Evolutionary conservation across 2,797 vertebrate species (phyloP).

Genomic region (Phataginus tetradactyla): DNA sequence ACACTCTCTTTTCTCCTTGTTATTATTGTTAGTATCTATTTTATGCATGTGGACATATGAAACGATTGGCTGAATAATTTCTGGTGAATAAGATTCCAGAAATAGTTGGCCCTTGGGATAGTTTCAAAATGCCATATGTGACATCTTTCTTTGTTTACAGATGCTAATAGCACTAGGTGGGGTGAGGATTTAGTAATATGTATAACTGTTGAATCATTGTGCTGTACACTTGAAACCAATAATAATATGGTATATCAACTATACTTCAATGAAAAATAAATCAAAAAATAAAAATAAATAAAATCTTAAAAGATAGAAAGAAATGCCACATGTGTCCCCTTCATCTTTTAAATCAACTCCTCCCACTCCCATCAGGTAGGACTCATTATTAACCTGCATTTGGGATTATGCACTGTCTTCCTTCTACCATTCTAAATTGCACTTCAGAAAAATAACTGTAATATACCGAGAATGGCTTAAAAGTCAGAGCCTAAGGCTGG

Average conservation of each 20-base stretch:
- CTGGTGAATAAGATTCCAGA: not conserved
- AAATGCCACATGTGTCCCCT: not conserved
- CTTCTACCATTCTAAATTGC: not conserved
- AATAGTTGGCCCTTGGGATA: not conserved
- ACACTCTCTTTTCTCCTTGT: not conserved
- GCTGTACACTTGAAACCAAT: too few relatives aligned
- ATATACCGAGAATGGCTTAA: not conserved
- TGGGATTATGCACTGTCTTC: not conserved
- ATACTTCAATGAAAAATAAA: too few relatives aligned
- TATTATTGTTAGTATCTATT: not conserved
- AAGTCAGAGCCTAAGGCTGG: not conserved
- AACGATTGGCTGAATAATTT: not conserved
- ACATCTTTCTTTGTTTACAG: too few relatives aligned
- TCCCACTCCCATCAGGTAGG: not conserved
- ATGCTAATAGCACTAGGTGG: too few relatives aligned
- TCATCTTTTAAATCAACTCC: slow-evolving; percentile 25
- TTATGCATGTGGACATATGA: not conserved
- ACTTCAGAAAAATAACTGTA: not conserved
- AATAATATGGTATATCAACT: too few relatives aligned
- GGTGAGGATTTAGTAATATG: too few relatives aligned
- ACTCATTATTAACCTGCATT: not conserved
- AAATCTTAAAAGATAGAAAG: too few relatives aligned
- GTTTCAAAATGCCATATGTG: not conserved
- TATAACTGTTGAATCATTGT: too few relatives aligned
- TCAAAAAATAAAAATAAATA: too few relatives aligned